These are phyloP conservation scores for Beris morrisii DNA, from an alignment of 2,888 invertebrate species.

Conservation along the genomic window DNA sequence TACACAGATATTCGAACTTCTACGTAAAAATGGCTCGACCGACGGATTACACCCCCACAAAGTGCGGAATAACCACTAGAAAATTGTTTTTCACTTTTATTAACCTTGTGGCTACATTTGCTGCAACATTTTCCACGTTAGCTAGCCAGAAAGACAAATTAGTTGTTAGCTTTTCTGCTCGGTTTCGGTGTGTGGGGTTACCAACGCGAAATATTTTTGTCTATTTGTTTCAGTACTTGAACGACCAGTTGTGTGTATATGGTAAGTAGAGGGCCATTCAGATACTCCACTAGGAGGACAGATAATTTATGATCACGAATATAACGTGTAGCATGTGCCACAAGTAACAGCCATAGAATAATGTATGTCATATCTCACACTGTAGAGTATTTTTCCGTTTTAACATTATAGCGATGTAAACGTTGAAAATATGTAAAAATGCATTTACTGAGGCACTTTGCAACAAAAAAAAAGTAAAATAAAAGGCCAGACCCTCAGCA, in stretches of 20 bases:
- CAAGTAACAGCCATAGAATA: conserved; percentile 12
- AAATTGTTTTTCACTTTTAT: conserved; percentile 24
- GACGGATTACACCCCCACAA: background rate
- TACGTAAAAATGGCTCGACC: too few relatives aligned
- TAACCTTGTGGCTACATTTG: conserved; percentile 2
- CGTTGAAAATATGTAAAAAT: conserved; percentile 7
- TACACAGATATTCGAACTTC: too few relatives aligned
- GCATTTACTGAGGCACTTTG: background rate
- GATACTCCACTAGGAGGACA: background rate
- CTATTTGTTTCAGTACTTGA: background rate
- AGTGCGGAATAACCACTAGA: conserved; percentile 19
- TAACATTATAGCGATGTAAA: background rate
- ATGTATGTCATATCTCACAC: conserved; percentile 16
- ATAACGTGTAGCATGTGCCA: conserved; percentile 19
- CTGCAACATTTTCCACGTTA: background rate
- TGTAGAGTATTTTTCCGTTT: conserved; percentile 15
- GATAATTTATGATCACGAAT: conserved; percentile 19
- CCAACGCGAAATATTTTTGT: conserved; percentile 7
- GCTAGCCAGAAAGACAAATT: conserved; percentile 11
- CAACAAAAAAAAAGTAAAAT: conserved; percentile 14
- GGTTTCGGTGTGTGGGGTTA: conserved; percentile 20
- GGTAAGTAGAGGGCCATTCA: background rate
- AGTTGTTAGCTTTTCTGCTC: conserved; percentile 20
- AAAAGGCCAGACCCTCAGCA: background rate
- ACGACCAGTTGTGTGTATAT: too few relatives aligned